Conservation (phyloP, 2,113 vertebrate genomes). For the Calidris pygmaea region DNA sequence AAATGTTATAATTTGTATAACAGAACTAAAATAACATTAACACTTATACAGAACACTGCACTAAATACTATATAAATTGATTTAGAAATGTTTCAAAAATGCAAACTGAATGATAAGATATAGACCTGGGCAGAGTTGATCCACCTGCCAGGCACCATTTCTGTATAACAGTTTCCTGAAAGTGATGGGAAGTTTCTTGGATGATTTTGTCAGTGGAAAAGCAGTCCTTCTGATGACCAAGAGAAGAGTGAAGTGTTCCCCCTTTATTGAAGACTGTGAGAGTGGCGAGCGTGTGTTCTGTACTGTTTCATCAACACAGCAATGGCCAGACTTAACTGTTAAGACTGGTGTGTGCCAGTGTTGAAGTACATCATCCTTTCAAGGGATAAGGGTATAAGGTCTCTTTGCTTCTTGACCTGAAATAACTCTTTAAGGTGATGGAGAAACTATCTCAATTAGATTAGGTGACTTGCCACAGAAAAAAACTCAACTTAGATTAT, state of each 20-base stretch:
- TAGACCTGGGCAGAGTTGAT: neutral
- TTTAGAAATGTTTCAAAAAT: neutral
- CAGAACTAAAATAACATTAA: neutral
- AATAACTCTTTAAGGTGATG: neutral
- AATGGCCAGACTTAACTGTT: neutral
- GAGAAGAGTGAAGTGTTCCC: neutral
- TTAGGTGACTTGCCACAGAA: neutral
- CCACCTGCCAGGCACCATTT: neutral
- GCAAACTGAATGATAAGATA: neutral
- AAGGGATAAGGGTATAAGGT: neutral
- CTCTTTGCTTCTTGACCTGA: neutral
- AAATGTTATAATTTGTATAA: neutral
- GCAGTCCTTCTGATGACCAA: neutral
- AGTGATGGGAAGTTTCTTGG: neutral
- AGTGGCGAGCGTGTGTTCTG: neutral
- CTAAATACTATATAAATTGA: neutral
- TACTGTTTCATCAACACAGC: neutral
- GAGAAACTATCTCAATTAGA: neutral
- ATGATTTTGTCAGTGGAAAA: neutral
- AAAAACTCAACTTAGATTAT: neutral
- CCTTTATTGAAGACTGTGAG: neutral
- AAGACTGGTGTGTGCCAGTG: fast-evolving
- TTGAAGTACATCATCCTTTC: neutral
- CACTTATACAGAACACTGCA: neutral
- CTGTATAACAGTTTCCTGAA: neutral